Evolutionary conservation across 2,888 invertebrate genomes (phyloP), one percentile per base, ranked within the genome.

Genomic region (Dichetophora obliterata): DNA sequence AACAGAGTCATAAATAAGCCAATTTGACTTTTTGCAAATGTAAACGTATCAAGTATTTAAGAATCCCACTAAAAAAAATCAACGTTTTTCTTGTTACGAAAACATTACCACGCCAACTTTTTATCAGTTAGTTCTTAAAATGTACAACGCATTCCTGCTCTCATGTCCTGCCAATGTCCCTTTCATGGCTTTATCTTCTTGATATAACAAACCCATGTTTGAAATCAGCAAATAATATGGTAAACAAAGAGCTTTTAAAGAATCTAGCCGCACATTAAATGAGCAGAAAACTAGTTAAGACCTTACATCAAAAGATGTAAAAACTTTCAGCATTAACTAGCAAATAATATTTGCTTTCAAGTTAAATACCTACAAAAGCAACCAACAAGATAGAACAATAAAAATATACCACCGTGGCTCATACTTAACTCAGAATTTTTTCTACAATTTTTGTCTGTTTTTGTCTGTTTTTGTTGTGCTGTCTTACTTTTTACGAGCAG

Each of bases 311-410:
- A 14, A 52, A 16, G 6, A 22, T 34, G 8, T 31, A 54, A 50
- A 70, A 19, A 54, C 70, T 34, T 70, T 43, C 54, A 34, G 5
- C 34, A 34, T 54, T 52, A 70, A 70, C 72, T 72, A 48, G 27
- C 43, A 48, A 59, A 61, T 61, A 72, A 72, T 61, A 61, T 72
- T 72, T 72, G 72, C 72, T 48, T 59, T 59, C 27, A 59, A 61
- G 61, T 72, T 54, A 19, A 50, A 34, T n/a, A 22, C 34, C 34
- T 3, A 24, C 14, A n/a, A 24, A 6, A 48, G 8, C 14, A 72
- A n/a, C 9, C 9, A 31, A 22, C 34, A 52, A 52, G 27, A 19
- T 24, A 6, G 3, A 16, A 48, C 14, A 69, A 22, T 50, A 48
- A 66, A 69, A 37, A 34, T 19, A 31, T 66, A 34, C 66, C 66